phyloP scores from a whole-genome alignment of 2,888 invertebrate species.

The Hanleya hanleyi region DNA sequence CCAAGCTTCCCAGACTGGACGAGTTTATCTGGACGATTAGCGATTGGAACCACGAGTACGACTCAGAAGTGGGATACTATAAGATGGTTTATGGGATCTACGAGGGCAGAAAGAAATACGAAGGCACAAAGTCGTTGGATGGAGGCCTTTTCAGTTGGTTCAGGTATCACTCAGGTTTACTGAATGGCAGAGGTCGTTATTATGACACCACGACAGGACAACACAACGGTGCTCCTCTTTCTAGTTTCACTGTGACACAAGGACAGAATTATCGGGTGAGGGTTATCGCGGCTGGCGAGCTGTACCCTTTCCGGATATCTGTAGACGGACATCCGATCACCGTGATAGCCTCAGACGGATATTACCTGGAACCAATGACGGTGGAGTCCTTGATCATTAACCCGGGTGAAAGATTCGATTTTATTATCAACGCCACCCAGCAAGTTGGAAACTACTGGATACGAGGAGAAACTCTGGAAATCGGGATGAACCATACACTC shows the following conservation, averaged over 20 bases:
- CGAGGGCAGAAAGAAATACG: slow-evolving; percentile 4
- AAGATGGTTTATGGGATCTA: slow-evolving; percentile 4
- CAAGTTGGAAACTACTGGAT: slow-evolving; percentile 42
- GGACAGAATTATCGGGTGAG: slow-evolving; percentile 37
- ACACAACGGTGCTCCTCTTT: slow-evolving; percentile 32
- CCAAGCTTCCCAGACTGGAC: background rate
- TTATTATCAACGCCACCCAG: slow-evolving; percentile 37
- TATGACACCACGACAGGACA: background rate
- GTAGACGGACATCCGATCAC: slow-evolving; percentile 40
- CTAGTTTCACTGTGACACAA: slow-evolving; percentile 28
- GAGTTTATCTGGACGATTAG: slow-evolving; percentile 12
- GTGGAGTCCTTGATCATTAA: slow-evolving; percentile 34
- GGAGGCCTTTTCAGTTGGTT: slow-evolving; percentile 5
- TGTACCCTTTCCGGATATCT: slow-evolving; percentile 37
- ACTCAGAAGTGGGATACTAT: background rate
- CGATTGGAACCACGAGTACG: slow-evolving; percentile 16
- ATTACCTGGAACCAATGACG: slow-evolving; percentile 33
- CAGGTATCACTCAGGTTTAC: slow-evolving; percentile 17
- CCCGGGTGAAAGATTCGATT: slow-evolving; percentile 45
- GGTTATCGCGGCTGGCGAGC: slow-evolving; percentile 35
- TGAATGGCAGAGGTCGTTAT: slow-evolving; percentile 37
- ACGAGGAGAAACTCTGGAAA: slow-evolving; percentile 35
- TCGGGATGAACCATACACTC: background rate
- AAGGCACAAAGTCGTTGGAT: background rate
- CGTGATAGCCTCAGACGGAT: slow-evolving; percentile 42